Base-by-base conservation (phyloP, 2,113 vertebrate species). In the Notothenia rossii region DNA sequence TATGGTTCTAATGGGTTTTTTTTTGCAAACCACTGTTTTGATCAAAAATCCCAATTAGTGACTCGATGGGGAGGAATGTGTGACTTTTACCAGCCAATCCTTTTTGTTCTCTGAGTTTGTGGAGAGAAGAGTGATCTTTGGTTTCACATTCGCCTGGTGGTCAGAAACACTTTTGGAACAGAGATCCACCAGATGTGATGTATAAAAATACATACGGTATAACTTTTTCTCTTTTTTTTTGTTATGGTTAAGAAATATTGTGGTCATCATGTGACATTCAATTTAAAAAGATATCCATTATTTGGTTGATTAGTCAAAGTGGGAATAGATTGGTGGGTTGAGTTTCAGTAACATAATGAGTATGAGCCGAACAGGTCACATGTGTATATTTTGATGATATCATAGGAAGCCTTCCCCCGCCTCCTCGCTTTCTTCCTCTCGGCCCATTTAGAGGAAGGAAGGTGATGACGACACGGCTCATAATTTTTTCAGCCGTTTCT, bases 401-500 rank as follows among this genome's bases (percentile, higher is more conserved):
- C 51, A 53, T 22, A 59, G 29, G 10, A 63, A 72, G 40, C 17
- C 9, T n/a, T 4, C n/a, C 13, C 33, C 7, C 29, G 15, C 6
- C 5, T n/a, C 29, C 49, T 36, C 56, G 29, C 25, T 25, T 64
- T 12, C 29, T 20, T 62, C 65, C 51, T 56, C 61, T 77, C 62
- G 50, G 51, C n/a, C 53, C 73, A 14, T 83, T 86, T 71, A 75
- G 51, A 81, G 67, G 69, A 51, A 75, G 58, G 58, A 75, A 73
- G 61, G 68, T 79, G 79, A 83, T 60, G 79, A 77, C 11, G 64
- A 56, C 72, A 63, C 60, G 0, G 29, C 58, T 91, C 80, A 90
- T 92, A 68, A 90, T 90, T 93, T 90, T 94, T 92, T 92, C 49
- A 92, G 92, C 48, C 43, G 1, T 69, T 87, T 87, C 60, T 73